Evolutionary conservation across 2,113 vertebrate genomes (phyloP).

Genomic region (Elaphurus davidianus): DNA sequence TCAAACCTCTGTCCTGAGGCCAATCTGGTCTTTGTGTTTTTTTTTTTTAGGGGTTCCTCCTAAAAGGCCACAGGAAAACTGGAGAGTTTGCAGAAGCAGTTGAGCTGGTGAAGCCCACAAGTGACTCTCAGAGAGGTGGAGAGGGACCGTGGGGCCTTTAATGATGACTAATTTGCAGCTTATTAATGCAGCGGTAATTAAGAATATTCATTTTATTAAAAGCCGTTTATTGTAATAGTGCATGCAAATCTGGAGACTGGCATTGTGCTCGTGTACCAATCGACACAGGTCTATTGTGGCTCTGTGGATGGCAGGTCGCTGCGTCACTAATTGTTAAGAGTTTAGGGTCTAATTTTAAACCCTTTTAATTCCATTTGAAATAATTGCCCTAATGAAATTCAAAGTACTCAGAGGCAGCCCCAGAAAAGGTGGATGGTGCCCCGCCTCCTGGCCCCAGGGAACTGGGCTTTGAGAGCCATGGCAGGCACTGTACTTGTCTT

Average conservation of each 20-base stretch:
- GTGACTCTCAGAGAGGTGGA: constrained; percentile 60
- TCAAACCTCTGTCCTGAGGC: background rate
- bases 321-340: constrained; percentile 77
- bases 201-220: constrained; percentile 82
- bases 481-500: background rate
- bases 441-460: constrained; percentile 16
- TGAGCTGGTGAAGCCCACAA: constrained; percentile 37
- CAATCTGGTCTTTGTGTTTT: background rate
- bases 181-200: constrained; percentile 80
- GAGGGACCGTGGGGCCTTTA: constrained; percentile 66
- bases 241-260: constrained; percentile 73
- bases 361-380: constrained; percentile 80
- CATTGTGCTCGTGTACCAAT: constrained; percentile 77
- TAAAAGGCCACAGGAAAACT: background rate
- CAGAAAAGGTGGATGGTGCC: constrained; percentile 49
- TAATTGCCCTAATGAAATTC: constrained; percentile 79
- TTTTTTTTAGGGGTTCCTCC: background rate
- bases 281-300: constrained; percentile 76
- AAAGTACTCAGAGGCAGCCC: constrained; percentile 70
- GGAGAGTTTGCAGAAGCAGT: background rate
- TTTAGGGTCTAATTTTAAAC: constrained; percentile 79
- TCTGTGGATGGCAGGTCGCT: constrained; percentile 72
- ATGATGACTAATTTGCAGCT: constrained; percentile 81
- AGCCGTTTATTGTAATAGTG: constrained; percentile 79
- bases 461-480: background rate